Base-by-base conservation (phyloP, 2,113 vertebrate species). In the Scomber colias region DNA sequence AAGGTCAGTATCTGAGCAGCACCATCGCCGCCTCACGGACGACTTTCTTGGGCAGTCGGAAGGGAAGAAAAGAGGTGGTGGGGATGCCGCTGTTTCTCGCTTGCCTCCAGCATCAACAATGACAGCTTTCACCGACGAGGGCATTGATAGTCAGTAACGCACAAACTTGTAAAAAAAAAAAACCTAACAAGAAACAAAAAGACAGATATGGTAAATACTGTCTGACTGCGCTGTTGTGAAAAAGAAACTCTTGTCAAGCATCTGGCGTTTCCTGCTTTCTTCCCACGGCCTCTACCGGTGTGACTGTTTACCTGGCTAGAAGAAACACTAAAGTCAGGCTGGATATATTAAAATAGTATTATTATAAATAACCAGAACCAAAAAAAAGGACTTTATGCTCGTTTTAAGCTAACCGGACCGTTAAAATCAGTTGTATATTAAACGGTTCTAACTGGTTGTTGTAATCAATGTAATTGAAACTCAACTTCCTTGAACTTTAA, bases 1-100 rank as follows among this genome's bases (percentile, higher is more conserved):
- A 94, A 93, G 93, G 93, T 93, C 92, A 93, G 75, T 24, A 19
- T 80, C 79, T 16, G 81, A 65, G 68, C 82, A 3, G 16, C 56
- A 57, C 54, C 71, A 86, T 63, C 50, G 56, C 55, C 71, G 82
- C 57, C 59, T 65, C 72, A 12, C 81, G 75, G 84, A 82, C 46
- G 75, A 81, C 7, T 79, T 77, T 63, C 14, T 59, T 1, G 8
- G 74, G 12, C 44, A 46, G 67, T 11, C 53, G 83, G 62, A 77
- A 57, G 51, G 53, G 68, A 61, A 66, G 62, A 57, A 74, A 66
- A 60, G 71, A 19, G 45, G 67, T 17, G 48, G 67, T 78, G 40
- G 75, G 69, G 89, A 92, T 87, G 86, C 91, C 75, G 71, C 65
- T n/a, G 75, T 27, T 30, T 60, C 48, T 75, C 57, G 46, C 56